A percentile compares a stretch with the other conserved stretches of the same genome.
These are phyloP conservation scores for Rhinella marina DNA, from an alignment of 2,797 vertebrate species.

Conservation along the genomic window DNA sequence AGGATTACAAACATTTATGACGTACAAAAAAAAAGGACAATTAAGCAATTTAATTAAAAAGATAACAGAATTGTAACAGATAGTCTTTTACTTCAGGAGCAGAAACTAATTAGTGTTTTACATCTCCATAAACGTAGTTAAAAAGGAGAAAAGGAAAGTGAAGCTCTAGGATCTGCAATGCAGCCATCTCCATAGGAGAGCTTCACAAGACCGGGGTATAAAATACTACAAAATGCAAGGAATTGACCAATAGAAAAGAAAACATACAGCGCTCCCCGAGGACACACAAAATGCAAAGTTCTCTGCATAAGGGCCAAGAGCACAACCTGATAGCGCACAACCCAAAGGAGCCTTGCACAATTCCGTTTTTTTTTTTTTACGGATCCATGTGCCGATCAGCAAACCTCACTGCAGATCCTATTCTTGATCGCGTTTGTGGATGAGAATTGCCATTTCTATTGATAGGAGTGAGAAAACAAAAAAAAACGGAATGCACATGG, in stretches of 20 bases:
- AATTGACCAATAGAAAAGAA: background rate
- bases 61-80: conserved; percentile 6
- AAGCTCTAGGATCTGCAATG: background rate
- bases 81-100: conserved; percentile 28
- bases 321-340: no score
- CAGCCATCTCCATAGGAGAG: background rate
- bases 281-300: background rate
- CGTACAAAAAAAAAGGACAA: conserved; percentile 37
- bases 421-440: no score
- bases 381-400: no score
- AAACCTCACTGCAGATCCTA: no score
- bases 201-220: background rate
- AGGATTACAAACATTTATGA: conserved; percentile 11
- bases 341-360: no score
- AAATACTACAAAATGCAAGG: background rate
- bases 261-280: no score
- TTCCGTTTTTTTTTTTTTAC: no score
- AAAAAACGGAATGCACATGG: no score
- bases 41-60: conserved; percentile 28
- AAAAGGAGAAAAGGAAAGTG: conserved; percentile 33
- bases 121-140: background rate
- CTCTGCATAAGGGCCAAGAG: background rate
- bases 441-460: no score
- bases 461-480: no score
- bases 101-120: conserved; percentile 26